Evolutionary conservation across 2,888 invertebrate species (phyloP).

Genomic region (Mesochorus sp.): DNA sequence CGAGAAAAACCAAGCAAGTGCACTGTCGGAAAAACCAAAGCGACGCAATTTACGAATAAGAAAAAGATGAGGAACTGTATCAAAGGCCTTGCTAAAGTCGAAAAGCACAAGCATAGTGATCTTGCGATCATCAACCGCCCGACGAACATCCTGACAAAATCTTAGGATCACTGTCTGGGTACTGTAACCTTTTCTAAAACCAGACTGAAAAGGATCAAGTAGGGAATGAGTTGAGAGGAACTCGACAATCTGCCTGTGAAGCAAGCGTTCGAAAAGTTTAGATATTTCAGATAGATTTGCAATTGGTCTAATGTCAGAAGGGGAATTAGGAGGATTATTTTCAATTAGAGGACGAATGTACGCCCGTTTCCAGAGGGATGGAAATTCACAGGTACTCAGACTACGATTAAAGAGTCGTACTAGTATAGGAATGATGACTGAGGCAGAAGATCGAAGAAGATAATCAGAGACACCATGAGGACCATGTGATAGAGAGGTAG

Average conservation of each 20-base stretch:
- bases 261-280: not conserved
- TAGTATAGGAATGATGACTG: not conserved
- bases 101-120: too few species aligned
- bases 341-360: not conserved
- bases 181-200: not conserved
- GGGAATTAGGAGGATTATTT: not conserved
- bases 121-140: too few species aligned
- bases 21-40: not conserved
- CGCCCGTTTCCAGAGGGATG: not conserved
- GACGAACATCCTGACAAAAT: constrained; percentile 4
- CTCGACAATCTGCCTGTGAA: not conserved
- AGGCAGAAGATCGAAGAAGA: not conserved
- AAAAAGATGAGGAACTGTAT: constrained; percentile 47
- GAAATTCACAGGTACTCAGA: not conserved
- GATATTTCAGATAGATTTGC: not conserved
- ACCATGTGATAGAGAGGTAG: too few species aligned
- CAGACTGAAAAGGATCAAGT: not conserved
- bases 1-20: not conserved
- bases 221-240: not conserved
- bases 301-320: not conserved
- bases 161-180: constrained; percentile 6
- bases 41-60: not conserved
- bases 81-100: not conserved
- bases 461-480: not conserved
- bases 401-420: not conserved